These are phyloP conservation scores for Mixornis gularis DNA, from an alignment of 2,113 vertebrate genomes.

Conservation along the genomic window DNA sequence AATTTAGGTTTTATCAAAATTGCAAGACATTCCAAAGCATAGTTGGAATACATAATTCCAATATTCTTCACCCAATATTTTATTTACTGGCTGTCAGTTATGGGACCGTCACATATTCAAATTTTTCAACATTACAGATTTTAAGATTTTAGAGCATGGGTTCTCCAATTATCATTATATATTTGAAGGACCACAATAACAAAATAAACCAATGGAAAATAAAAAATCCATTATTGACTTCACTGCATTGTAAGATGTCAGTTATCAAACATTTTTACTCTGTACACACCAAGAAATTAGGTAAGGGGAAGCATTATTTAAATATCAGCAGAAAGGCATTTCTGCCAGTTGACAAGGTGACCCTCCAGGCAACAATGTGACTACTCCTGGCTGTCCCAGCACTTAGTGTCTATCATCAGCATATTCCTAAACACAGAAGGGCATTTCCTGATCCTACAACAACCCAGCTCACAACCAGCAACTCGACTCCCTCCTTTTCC, in stretches of 20 bases:
- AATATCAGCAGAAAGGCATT: background rate
- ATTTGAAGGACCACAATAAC: background rate
- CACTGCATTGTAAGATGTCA: background rate
- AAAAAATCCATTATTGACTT: background rate
- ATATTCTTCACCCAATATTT: background rate
- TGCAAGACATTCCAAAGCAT: background rate
- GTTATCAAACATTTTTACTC: background rate
- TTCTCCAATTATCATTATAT: background rate
- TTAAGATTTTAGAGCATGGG: background rate
- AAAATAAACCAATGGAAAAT: background rate
- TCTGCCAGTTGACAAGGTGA: background rate
- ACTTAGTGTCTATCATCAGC: background rate
- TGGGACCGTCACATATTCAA: fast-evolving
- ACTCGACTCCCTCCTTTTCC: background rate
- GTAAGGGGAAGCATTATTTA: background rate
- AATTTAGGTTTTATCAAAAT: background rate
- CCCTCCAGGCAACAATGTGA: background rate
- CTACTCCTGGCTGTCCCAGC: background rate
- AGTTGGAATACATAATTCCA: background rate
- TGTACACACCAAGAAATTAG: background rate
- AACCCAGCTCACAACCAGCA: background rate
- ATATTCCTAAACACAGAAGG: background rate
- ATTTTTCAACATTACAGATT: background rate
- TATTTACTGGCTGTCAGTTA: background rate
- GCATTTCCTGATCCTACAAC: background rate